phyloP scores from a whole-genome alignment of 2,113 vertebrate genomes.

The Epinephelus moara region DNA sequence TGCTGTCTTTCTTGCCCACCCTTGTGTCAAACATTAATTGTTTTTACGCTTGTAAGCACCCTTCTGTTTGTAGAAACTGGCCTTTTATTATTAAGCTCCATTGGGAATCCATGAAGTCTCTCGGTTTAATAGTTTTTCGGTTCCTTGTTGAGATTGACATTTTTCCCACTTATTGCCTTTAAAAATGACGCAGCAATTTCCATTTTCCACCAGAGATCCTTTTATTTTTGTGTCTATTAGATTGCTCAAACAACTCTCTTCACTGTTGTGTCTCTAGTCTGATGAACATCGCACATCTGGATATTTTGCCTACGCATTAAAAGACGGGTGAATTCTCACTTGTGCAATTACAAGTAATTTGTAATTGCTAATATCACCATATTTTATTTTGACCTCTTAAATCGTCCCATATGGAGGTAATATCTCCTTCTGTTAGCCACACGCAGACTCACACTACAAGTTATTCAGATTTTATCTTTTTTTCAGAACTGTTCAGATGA shows the following conservation, averaged over 20 bases:
- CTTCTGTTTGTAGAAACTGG: slow-evolving; percentile 27
- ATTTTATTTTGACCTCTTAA: not conserved
- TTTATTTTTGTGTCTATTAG: not conserved
- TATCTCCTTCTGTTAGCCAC: not conserved
- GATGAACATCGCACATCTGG: not conserved
- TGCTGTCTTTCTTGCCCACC: slow-evolving; percentile 18
- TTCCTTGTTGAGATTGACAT: slow-evolving; percentile 35
- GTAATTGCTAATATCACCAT: not conserved
- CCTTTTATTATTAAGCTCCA: slow-evolving; percentile 37
- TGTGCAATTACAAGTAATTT: not conserved
- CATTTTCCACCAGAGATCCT: slow-evolving; percentile 6
- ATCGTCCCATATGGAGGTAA: not conserved
- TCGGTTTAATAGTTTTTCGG: slow-evolving; percentile 42
- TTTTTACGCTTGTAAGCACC: slow-evolving; percentile 38
- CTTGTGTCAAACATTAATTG: slow-evolving; percentile 32
- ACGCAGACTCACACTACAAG: not conserved
- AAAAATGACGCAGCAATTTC: slow-evolving; percentile 7
- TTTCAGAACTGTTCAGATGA: slow-evolving; percentile 1
- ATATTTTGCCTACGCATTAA: not conserved
- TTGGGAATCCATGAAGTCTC: slow-evolving; percentile 42
- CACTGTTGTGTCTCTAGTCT: not conserved
- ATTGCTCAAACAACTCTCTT: not conserved
- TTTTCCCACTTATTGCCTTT: slow-evolving; percentile 2
- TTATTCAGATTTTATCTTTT: not conserved
- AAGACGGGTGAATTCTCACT: not conserved